Conservation (phyloP, 2,888 invertebrate species). For the Drosophila pegasa region DNA sequence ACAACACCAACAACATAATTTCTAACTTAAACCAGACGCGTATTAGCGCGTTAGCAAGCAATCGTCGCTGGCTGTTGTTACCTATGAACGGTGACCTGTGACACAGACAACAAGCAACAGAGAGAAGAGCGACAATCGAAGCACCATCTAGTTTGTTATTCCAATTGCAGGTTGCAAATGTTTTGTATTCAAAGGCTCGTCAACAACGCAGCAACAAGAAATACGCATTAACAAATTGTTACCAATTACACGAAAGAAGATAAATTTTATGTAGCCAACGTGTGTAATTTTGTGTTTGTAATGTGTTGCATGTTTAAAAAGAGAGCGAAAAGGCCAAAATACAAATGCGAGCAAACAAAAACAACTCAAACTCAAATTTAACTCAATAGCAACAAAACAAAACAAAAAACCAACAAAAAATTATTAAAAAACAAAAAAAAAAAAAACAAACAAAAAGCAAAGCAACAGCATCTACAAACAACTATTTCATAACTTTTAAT, state of each 20-base stretch:
- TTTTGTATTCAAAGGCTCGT: conserved; percentile 35
- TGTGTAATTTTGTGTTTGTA: conserved; percentile 69
- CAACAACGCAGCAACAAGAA: conserved; percentile 27
- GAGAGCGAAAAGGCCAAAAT: conserved; percentile 22
- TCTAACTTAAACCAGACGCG: conserved; percentile 65
- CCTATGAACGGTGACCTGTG: conserved; percentile 21
- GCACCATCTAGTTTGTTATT: conserved; percentile 38
- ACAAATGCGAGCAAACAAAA: conserved; percentile 34
- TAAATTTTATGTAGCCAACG: conserved; percentile 62
- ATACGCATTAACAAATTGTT: conserved; percentile 51
- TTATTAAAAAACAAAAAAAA: conserved; percentile 4
- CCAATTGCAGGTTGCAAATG: conserved; percentile 35
- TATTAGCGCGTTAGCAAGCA: conserved; percentile 67
- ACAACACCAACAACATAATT: conserved; percentile 16
- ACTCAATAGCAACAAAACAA: conserved; percentile 20
- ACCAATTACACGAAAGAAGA: conserved; percentile 43
- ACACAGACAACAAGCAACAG: conserved; percentile 8
- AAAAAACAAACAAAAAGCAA: neutral
- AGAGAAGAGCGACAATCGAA: conserved; percentile 2
- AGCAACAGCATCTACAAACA: conserved; percentile 14
- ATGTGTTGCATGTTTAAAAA: conserved; percentile 57
- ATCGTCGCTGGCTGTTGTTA: conserved; percentile 12
- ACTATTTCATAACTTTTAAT: conserved; percentile 74
- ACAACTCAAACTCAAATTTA: conserved; percentile 19
- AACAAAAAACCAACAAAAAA: conserved; percentile 5